Base-by-base conservation (phyloP, 2,888 invertebrate genomes). In the Colostygia pectinataria region DNA sequence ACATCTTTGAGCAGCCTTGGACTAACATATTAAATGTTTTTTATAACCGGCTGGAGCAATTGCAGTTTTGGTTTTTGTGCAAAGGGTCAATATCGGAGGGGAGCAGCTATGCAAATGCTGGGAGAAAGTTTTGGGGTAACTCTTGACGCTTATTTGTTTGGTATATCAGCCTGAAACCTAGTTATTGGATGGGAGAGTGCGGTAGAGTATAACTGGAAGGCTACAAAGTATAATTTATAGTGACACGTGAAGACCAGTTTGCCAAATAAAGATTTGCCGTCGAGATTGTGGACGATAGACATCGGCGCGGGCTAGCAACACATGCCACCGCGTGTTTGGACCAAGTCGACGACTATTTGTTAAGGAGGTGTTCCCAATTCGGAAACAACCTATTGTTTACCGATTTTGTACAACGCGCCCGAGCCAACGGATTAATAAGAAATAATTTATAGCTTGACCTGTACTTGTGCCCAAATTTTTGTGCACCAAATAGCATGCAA, bases 1-100 rank as follows among this genome's bases (percentile, higher is more conserved):
- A 67, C 67, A 65, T 68, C 71, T 68, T 66, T 55, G 57, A 53
- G 55, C 57, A 62, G 57, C 75, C 74, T 74, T 74, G 73, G 61
- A 45, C 51, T 61, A 57, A 58, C 65, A 52, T 59, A 59, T 59
- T 68, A 43, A 51, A 53, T 53, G 50, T 57, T 51, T 40, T 55
- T 61, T 57, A 48, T 60, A 47, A 58, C 52, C 45, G 58, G 42
- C 42, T 45, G 55, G 53, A 12, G 55, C 57, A 56, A 55, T 55
- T 59, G 66, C 62, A 51, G 61, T 52, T 59, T 52, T 50, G 48
- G 41, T 34, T 39, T 47, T 53, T 58, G 28, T 43, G 31, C 32
- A 38, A 40, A 55, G 48, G 61, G 55, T 53, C 55, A 43, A 32
- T 37, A 34, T 33, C 39, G 23, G 28, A 39, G 42, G 24, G 46